Conservation (phyloP, 1,140 invertebrate species). For the Rhopalosiphum padi region DNA sequence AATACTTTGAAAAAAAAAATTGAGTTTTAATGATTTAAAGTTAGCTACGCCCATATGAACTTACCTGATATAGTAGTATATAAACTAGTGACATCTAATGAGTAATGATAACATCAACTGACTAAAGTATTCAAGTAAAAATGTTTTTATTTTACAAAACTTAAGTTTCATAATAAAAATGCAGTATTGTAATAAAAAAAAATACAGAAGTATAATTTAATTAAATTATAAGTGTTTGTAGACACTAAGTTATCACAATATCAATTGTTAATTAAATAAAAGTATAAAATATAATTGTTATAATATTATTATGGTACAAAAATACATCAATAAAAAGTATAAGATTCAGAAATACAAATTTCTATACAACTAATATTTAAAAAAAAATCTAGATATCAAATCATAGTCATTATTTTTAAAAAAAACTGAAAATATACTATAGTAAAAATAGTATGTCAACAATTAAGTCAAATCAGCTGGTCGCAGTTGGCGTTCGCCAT, state of each 20-base stretch:
- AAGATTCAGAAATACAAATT: neutral
- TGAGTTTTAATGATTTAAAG: too few relatives aligned
- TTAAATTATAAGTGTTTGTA: neutral
- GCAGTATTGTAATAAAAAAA: neutral
- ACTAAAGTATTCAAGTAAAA: neutral
- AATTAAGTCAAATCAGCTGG: constrained; percentile 67
- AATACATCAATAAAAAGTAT: neutral
- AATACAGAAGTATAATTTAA: constrained; percentile 4
- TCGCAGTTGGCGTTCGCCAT: constrained; percentile 82
- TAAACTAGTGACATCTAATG: neutral
- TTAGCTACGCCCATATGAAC: too few relatives aligned
- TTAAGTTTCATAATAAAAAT: neutral
- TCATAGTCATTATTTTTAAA: neutral
- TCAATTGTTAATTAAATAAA: constrained; percentile 7
- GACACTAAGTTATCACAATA: neutral
- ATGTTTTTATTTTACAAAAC: neutral
- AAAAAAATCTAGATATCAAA: neutral
- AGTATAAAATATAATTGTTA: neutral
- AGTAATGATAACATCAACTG: neutral
- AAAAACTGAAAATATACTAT: neutral
- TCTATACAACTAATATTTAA: neutral
- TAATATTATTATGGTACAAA: neutral
- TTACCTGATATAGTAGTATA: neutral
- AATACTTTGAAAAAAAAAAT: too few relatives aligned
- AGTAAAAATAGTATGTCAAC: constrained; percentile 65